These are phyloP conservation scores for Clarias laeviceps DNA, from an alignment of 2,797 vertebrate species.

Conservation along the genomic window DNA sequence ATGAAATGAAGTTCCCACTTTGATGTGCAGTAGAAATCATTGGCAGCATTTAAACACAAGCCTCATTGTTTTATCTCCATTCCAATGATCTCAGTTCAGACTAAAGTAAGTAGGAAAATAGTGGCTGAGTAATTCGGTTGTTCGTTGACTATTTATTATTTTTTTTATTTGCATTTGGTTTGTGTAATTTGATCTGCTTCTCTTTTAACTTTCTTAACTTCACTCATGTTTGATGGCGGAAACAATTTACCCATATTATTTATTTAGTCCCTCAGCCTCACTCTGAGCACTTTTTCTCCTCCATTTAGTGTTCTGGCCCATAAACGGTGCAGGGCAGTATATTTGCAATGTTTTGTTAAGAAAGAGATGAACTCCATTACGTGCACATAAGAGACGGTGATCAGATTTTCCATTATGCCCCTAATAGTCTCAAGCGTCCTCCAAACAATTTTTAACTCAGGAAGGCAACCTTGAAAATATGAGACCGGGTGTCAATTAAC, in stretches of 20 bases:
- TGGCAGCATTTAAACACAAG: background rate
- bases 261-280: slow-evolving; percentile 45
- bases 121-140: background rate
- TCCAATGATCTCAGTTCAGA: background rate
- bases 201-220: background rate
- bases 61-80: background rate
- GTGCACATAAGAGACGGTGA: background rate
- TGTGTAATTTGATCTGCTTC: background rate
- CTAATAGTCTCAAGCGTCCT: slow-evolving; percentile 36
- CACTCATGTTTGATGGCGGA: background rate
- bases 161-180: slow-evolving; percentile 1
- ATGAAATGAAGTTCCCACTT: background rate
- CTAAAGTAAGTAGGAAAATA: background rate
- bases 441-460: slow-evolving; percentile 36
- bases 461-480: slow-evolving; percentile 38
- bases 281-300: slow-evolving; percentile 32
- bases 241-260: slow-evolving; percentile 50
- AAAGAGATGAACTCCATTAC: background rate
- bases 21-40: background rate
- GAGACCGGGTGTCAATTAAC: slow-evolving; percentile 39
- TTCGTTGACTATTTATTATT: background rate
- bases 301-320: slow-evolving; percentile 40
- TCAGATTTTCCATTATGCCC: slow-evolving; percentile 32
- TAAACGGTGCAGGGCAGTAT: slow-evolving; percentile 13
- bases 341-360: slow-evolving; percentile 35